Evolutionary conservation across 2,888 invertebrate species (phyloP).

Genomic region (Noctua fimbriata): DNA sequence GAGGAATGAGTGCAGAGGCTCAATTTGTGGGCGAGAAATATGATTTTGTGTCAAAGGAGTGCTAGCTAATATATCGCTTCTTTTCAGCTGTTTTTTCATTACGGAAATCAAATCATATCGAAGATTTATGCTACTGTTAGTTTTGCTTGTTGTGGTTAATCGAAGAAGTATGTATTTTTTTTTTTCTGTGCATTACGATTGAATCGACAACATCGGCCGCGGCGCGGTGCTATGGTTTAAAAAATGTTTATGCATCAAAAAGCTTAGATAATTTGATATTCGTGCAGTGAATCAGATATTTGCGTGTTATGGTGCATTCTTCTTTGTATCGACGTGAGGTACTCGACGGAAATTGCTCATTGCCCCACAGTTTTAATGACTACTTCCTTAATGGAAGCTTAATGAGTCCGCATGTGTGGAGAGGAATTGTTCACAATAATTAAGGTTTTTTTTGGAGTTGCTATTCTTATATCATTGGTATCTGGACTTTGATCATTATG

Average conservation of each 20-base stretch:
- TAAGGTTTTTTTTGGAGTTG: slow-evolving; percentile 48
- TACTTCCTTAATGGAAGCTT: slow-evolving; percentile 85
- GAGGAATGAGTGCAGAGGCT: not conserved
- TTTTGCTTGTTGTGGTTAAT: not conserved
- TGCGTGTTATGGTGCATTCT: slow-evolving; percentile 67
- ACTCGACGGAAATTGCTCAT: slow-evolving; percentile 85
- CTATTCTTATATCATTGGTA: slow-evolving; percentile 45
- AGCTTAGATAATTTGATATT: slow-evolving; percentile 51
- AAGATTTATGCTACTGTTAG: not conserved
- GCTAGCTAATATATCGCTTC: not conserved
- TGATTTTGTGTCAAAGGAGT: not conserved
- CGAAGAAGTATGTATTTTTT: not conserved
- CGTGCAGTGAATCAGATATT: slow-evolving; percentile 56
- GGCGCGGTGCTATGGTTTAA: slow-evolving; percentile 11
- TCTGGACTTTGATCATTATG: slow-evolving; percentile 2
- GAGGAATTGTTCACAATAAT: slow-evolving; percentile 63
- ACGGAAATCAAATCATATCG: slow-evolving; percentile 3
- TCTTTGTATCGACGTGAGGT: slow-evolving; percentile 67
- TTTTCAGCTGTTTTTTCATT: not conserved
- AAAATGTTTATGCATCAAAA: slow-evolving; percentile 57
- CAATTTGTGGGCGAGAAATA: not conserved
- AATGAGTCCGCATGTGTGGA: slow-evolving; percentile 80
- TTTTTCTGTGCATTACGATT: slow-evolving; percentile 17
- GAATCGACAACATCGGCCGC: slow-evolving; percentile 3
- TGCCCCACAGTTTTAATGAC: slow-evolving; percentile 86